Conservation (phyloP, 2,797 vertebrate genomes). For the Pelodytes ibericus region DNA sequence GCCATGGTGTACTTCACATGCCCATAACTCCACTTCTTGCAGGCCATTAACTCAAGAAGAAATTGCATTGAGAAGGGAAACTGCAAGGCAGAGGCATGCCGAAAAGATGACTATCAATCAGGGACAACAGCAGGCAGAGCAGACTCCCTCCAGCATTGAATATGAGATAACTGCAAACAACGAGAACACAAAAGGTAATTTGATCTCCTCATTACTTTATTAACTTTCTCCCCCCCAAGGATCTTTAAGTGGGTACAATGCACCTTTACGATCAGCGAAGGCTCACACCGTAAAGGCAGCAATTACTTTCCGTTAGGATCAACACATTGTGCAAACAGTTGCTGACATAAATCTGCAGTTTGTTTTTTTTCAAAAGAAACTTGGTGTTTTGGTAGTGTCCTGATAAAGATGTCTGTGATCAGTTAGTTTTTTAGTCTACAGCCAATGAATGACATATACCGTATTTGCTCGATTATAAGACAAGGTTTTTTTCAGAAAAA, state of each 20-base stretch:
- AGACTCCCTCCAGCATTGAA: slow-evolving; percentile 45
- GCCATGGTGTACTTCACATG: slow-evolving; percentile 25
- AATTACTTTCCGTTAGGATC: slow-evolving; percentile 27
- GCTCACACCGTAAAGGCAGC: slow-evolving; percentile 19
- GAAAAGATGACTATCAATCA: slow-evolving; percentile 77
- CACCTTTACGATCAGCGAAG: slow-evolving; percentile 30
- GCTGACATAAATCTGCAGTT: slow-evolving; percentile 28
- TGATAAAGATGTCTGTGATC: slow-evolving; percentile 18
- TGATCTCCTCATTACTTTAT: slow-evolving; percentile 15
- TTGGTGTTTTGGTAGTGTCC: slow-evolving; percentile 22
- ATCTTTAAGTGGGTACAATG: slow-evolving; percentile 22
- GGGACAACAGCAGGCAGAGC: slow-evolving; percentile 60
- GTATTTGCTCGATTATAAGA: too few relatives aligned
- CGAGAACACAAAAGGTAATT: slow-evolving; percentile 66
- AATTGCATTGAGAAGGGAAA: slow-evolving; percentile 81
- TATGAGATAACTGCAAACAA: slow-evolving; percentile 49
- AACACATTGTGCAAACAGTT: slow-evolving; percentile 10
- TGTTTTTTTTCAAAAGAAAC: slow-evolving; percentile 29
- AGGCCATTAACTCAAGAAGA: slow-evolving; percentile 90
- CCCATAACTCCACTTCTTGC: slow-evolving; percentile 24
- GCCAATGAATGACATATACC: too few relatives aligned
- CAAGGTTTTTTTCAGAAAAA: too few relatives aligned
- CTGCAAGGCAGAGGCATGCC: slow-evolving; percentile 81
- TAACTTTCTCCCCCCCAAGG: slow-evolving; percentile 13
- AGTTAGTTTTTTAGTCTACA: too few relatives aligned